Evolutionary conservation across 2,888 invertebrate genomes (phyloP).

Genomic region (Pachliopta kotzebuea): DNA sequence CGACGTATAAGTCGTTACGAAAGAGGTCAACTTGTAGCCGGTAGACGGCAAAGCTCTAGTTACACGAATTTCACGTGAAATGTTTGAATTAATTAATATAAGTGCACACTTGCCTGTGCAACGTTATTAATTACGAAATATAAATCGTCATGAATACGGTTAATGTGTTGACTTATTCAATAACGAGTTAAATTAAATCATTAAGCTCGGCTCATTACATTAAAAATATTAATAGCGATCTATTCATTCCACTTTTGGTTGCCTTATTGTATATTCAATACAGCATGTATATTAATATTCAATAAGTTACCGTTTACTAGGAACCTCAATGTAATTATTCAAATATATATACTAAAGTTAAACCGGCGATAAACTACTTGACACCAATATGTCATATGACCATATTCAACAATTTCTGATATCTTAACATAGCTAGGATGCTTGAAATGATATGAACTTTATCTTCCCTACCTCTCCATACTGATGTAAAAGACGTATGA

Average conservation of each 20-base stretch:
- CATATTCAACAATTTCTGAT: no score
- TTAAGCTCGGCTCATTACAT: not conserved
- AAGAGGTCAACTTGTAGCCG: constrained; percentile 24
- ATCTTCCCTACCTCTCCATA: no score
- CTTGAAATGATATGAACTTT: no score
- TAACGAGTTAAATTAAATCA: not conserved
- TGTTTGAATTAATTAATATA: constrained; percentile 25
- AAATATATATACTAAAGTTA: no score
- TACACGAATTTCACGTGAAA: constrained; percentile 19
- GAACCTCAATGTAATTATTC: no score
- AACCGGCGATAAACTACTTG: no score
- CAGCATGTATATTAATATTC: no score
- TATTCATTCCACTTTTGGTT: not conserved
- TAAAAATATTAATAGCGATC: not conserved
- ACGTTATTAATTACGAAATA: constrained; percentile 22
- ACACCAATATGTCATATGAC: no score
- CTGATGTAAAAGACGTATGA: not conserved
- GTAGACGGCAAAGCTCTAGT: constrained; percentile 15
- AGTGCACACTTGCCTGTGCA: constrained; percentile 10
- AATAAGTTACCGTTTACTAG: no score
- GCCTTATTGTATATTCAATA: not conserved
- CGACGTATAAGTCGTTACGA: constrained; percentile 19
- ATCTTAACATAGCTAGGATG: no score
- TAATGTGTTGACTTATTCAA: constrained; percentile 8
- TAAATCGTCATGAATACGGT: constrained; percentile 8